Base-by-base conservation (phyloP, 92 coral and sea anemone species). In the Porites divaricata region DNA sequence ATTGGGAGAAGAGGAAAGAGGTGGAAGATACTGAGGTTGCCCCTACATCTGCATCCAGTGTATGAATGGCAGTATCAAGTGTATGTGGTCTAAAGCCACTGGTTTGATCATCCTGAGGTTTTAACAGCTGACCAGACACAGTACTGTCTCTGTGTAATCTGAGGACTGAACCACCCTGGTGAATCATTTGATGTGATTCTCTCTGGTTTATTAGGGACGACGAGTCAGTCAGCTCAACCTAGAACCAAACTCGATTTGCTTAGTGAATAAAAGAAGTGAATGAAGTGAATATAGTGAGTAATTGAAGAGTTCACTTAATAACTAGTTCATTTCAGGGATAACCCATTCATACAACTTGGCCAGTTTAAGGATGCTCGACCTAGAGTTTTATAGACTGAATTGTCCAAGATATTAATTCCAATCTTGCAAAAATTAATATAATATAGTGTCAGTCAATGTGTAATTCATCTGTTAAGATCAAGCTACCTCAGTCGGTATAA, bases 111-210 rank as follows among this genome's bases (percentile, higher is more conserved):
- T 81, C 83, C 28, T 62, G 78, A 19, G 79, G 87, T 23, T 50
- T 87, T 25, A 67, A 35, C 26, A 74, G 67, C 74, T 92, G 95
- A 90, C 35, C 51, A 68, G 88, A 83, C 53, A 81, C n/a, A n/a
- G n/a, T 59, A 17, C 50, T 67, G 1, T 49, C 74, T 56, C 45
- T n/a, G 23, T 65, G 86, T 17, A 35, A 54, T 80, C 57, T 69
- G 41, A 17, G 21, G 52, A 28, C 53, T 9, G 63, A 56, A 41
- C 65, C 81, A 74, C 56, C 22, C 53, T 70, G 23, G 57, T 41
- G 67, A 35, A 58, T 11, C 51, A 19, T 24, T 9, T 76, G 19
- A 62, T 57, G 8, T 14, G 23, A 17, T 1, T 64, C 70, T 2
- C 19, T 26, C 9, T 52, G 78, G 50, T 12, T 72, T 51, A 14